Evolutionary conservation across 2,797 vertebrate species (phyloP), one percentile per base, ranked within the genome.

Genomic region (Amblyopsis hoosieri): DNA sequence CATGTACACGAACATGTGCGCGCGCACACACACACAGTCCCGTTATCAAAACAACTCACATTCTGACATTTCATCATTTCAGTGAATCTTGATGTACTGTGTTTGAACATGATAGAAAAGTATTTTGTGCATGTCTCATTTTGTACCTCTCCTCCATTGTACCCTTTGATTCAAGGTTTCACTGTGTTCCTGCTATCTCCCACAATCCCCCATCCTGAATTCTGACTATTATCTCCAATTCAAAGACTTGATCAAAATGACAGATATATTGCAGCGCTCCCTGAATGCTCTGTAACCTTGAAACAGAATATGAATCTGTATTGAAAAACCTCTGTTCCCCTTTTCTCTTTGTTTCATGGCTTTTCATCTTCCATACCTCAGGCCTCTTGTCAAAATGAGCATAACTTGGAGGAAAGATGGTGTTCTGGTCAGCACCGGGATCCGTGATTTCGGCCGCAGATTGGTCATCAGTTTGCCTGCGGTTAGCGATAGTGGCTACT

Each of bases 381-480:
- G 97, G 87, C 97, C 97, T 0, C 94, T 99, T 59, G 94, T 97
- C 75, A 98, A 97, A 84, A 93, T 99, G 81, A 94, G 92, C 69
- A 94, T 99, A 60, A 77, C 94, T 15, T 99, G 97, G 97, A 94
- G 93, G 88, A 98, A 98, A 82, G 92, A 96, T 0, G 95, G 97
- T 6, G 78, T 52, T 0, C 85, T 89, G 31, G 74, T 98, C 71
- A 93, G 86, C 12, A 89, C 91, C 0, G 96, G 97, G 17, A 90
- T 99, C 82, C 94, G 96, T 0, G 94, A 98, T 87, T 96, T 94
- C 55, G 94, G 93, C 68, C 96, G 96, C 6, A 86, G 96, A 13
- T 85, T 99, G 84, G 95, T 96, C 80, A 92, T 99, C 88, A 90
- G 95, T 46, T 89, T 91, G 83, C 97, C 96, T 0, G 59, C 83